phyloP scores from a whole-genome alignment of 2,113 vertebrate genomes.

The Sitta europaea region DNA sequence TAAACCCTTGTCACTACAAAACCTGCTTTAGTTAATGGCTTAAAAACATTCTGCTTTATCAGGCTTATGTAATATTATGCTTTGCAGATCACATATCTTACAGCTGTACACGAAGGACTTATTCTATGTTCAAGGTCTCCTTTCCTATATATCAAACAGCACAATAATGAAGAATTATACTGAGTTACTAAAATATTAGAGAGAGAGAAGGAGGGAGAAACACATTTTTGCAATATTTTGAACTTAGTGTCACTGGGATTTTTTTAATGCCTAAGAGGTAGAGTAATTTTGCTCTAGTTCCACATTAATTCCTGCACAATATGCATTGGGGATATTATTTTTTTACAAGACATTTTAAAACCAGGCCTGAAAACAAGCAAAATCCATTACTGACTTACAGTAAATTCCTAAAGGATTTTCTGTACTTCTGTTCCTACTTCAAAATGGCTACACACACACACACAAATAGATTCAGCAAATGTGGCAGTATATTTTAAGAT shows the following conservation, averaged over 20 bases:
- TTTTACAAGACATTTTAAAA: conserved; percentile 67
- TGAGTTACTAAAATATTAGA: conserved; percentile 29
- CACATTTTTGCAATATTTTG: conserved; percentile 48
- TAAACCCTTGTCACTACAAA: neutral
- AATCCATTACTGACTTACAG: conserved; percentile 69
- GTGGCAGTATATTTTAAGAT: conserved; percentile 45
- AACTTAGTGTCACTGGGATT: conserved; percentile 42
- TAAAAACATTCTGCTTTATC: conserved; percentile 13
- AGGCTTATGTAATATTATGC: neutral
- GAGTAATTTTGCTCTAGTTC: conserved; percentile 58
- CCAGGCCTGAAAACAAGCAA: conserved; percentile 61
- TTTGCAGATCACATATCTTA: conserved; percentile 29
- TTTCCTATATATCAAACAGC: conserved; percentile 5
- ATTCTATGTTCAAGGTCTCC: neutral
- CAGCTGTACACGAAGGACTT: neutral
- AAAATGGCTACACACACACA: conserved; percentile 4
- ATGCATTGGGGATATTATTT: conserved; percentile 62
- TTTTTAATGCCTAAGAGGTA: conserved; percentile 45
- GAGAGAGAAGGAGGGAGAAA: neutral
- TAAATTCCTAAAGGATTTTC: conserved; percentile 67
- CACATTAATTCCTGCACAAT: conserved; percentile 63
- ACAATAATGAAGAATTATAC: conserved; percentile 35
- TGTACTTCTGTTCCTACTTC: conserved; percentile 48
- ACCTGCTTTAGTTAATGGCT: neutral
- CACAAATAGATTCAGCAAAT: conserved; percentile 12